Base-by-base conservation (phyloP, 1,140 invertebrate genomes). In the Drosophila neocordata region DNA sequence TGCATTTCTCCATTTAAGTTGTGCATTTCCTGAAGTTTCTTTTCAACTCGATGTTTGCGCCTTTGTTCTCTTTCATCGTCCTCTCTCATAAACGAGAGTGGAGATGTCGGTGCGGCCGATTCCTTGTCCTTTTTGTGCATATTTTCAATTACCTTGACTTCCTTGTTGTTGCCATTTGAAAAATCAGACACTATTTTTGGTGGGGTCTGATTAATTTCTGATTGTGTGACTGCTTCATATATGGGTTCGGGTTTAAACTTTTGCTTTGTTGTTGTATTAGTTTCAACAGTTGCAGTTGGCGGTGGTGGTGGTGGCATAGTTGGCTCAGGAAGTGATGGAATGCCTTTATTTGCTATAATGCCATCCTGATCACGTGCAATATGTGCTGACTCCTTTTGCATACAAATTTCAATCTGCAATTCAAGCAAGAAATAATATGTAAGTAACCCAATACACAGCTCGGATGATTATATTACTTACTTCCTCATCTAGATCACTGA, bases 11-110 rank as follows among this genome's bases (percentile, higher is more conserved):
- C 61, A 55, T 93, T 93, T 62, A 93, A 93, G 55, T 95, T 94
- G 66, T 93, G 93, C 70, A 97, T 92, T 91, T 97, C 96, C 81
- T 96, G 95, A 9, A 98, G 92, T 80, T 97, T 96, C 37, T 96
- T 95, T 75, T 97, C 97, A 0, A 98, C 96, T 13, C 97, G 93
- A 73, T 95, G 95, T 85, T 96, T 96, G 12, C 97, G 93, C 51
- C 96, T 93, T 63, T 96, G 95, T 68, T 95, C 95, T 7, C 95
- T 93, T 89, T 95, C 95, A 1, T 69, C 73, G 1, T 61, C 71
- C 27, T 74, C 37, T 37, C 35, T 55, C 53, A 66, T 74, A 38
- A 11, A n/a, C 12, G 53, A 35, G 18, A 31, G 11, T 15, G 57
- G 34, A 27, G 60, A n/a, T n/a, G 56, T 11, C 2, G 37, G 31